Conservation (phyloP, 2,888 invertebrate species). For the Aplocera efformata region DNA sequence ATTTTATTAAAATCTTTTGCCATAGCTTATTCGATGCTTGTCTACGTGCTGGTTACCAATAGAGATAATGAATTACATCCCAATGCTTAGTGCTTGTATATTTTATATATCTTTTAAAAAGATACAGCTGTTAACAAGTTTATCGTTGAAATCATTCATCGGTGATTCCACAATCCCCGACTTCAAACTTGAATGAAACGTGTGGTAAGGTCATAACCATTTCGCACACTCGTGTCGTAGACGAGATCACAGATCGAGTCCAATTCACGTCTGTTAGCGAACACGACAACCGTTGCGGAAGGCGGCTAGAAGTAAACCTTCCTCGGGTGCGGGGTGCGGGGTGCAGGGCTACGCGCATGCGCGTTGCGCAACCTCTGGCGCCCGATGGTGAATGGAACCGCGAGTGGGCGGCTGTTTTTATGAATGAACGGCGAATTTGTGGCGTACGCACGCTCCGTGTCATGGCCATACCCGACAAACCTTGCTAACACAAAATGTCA, state of each 20-base stretch:
- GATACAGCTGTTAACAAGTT: no score
- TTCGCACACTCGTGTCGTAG: conserved; percentile 21
- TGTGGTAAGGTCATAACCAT: conserved; percentile 21
- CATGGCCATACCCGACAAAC: conserved; percentile 62
- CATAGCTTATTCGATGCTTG: no score
- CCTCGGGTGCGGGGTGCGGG: conserved; percentile 33
- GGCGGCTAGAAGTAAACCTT: conserved; percentile 51
- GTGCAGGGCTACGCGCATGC: conserved; percentile 44
- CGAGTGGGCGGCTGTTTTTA: conserved; percentile 74
- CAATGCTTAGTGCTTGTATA: no score
- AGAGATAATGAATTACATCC: no score
- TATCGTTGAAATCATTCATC: background rate
- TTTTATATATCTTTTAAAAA: no score
- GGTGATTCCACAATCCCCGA: conserved; percentile 3
- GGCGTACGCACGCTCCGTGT: conserved; percentile 71
- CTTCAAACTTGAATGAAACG: conserved; percentile 18
- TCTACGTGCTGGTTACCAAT: no score
- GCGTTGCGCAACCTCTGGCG: conserved; percentile 69
- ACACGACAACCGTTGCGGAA: conserved; percentile 46
- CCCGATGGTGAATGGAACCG: conserved; percentile 67
- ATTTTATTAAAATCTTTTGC: no score
- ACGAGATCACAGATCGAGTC: conserved; percentile 14
- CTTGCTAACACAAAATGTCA: conserved; percentile 68
- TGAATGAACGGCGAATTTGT: conserved; percentile 76
- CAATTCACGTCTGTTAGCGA: conserved; percentile 32